Evolutionary conservation across 1,140 invertebrate species (phyloP).

Genomic region (Pseudomyrmex sp.): DNA sequence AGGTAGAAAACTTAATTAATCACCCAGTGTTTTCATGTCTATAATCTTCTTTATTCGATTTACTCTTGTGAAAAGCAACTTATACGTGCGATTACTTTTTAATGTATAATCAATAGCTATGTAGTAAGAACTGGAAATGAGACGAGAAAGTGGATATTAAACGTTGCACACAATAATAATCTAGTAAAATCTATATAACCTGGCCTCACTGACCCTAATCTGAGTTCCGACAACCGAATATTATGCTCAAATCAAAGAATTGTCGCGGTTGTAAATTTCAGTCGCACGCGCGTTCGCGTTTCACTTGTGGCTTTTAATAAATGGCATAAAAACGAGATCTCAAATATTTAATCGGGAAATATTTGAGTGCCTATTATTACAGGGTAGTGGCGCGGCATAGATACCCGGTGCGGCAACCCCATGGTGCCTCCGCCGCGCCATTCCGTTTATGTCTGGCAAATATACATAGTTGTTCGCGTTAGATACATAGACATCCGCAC

Average conservation of each 20-base stretch:
- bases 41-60: conserved; percentile 1
- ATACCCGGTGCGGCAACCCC: conserved; percentile 72
- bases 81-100: background rate
- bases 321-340: conserved; percentile 79
- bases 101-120: background rate
- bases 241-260: conserved; percentile 1
- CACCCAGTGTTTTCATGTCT: background rate
- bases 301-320: conserved; percentile 80
- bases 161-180: too few species aligned
- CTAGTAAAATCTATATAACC: too few species aligned
- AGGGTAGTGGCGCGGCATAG: conserved; percentile 73
- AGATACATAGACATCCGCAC: conserved; percentile 72
- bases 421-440: conserved; percentile 69
- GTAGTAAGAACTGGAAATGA: background rate
- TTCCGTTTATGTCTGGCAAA: conserved; percentile 79
- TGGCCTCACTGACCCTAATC: background rate
- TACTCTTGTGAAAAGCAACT: background rate
- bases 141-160: background rate
- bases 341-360: conserved; percentile 82
- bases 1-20: background rate
- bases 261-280: conserved; percentile 35
- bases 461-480: conserved; percentile 78
- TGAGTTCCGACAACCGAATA: background rate
- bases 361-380: conserved; percentile 81
- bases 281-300: conserved; percentile 60